phyloP scores from a whole-genome alignment of 2,888 invertebrate species.

The Amorpha juglandis region DNA sequence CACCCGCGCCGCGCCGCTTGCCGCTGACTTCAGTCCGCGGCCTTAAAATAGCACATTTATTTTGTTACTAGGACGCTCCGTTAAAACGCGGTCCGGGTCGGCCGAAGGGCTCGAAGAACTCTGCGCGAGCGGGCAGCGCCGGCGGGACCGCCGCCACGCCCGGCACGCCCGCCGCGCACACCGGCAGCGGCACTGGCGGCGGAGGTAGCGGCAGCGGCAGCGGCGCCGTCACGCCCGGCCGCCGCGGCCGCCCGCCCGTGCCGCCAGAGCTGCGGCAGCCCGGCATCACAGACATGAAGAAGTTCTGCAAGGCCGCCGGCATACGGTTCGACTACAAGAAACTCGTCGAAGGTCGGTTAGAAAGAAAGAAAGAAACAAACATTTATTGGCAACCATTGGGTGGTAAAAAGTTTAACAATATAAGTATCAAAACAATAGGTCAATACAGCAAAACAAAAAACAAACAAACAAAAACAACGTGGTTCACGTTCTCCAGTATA shows the following conservation, averaged over 20 bases:
- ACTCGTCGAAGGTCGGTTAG: slow-evolving; percentile 66
- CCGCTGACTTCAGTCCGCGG: too few relatives aligned
- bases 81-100: slow-evolving; percentile 74
- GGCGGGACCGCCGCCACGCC: slow-evolving; percentile 44
- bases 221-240: slow-evolving; percentile 48
- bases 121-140: slow-evolving; percentile 44
- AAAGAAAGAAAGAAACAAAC: too few relatives aligned
- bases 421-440: too few relatives aligned
- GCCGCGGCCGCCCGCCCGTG: slow-evolving; percentile 75
- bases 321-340: slow-evolving; percentile 81
- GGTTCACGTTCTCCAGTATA: too few relatives aligned
- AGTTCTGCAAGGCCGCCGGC: slow-evolving; percentile 80
- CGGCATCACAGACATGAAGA: slow-evolving; percentile 81
- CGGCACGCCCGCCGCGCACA: slow-evolving; percentile 64
- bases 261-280: slow-evolving; percentile 75
- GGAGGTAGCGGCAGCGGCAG: slow-evolving; percentile 38
- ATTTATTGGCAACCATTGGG: too few relatives aligned
- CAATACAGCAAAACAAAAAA: too few relatives aligned
- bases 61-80: slow-evolving; percentile 68
- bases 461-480: too few relatives aligned
- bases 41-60: too few relatives aligned
- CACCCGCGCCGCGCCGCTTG: too few relatives aligned
- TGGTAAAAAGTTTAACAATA: too few relatives aligned
- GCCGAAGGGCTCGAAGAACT: slow-evolving; percentile 72
- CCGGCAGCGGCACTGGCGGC: slow-evolving; percentile 32